Evolutionary conservation across 2,888 invertebrate species (phyloP), one percentile per base, ranked within the genome.

Genomic region (Drosophila heteroneura): DNA sequence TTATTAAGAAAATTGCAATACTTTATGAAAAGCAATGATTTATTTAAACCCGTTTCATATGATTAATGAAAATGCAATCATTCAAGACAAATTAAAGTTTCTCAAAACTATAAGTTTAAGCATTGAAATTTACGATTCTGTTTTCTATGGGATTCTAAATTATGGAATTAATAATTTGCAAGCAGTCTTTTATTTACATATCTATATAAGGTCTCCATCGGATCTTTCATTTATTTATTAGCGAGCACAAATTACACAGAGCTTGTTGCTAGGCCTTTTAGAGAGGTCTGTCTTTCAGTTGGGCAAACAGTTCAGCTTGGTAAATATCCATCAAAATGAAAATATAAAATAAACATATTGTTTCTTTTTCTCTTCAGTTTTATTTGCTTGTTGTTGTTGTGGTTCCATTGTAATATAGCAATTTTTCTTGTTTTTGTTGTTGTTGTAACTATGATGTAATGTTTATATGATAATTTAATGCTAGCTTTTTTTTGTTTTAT

Each of bases 381-480:
- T 88, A 85, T 85, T 85, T 84, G 65, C 62, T 82, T 72, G 53
- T 59, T 74, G 57, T 76, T 79, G 44, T 71, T 70, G 37, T 67
- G 75, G 32, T 70, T 88, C 71, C 57, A 73, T 73, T 85, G 70
- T 78, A 69, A 75, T 87, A 82, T 70, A 88, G 74, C 90, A 79
- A 82, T 79, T 57, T 57, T 56, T 56, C 19, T 39, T 58, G 26
- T 56, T 70, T 37, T 74, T 70, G 35, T 71, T 82, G 67, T 75
- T 81, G 52, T 60, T 82, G 80, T 79, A 82, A 85, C 82, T 85
- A 82, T 79, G 81, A 71, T 86, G 68, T 85, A 81, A 78, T 82
- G 58, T 85, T 87, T 90, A 75, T 74, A 82, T 82, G 72, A 79
- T 90, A 85, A 78, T 74, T 85, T 90, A 85, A 90, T 80, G 70